phyloP scores from a whole-genome alignment of 2,113 vertebrate genomes.

The Puntigrus tetrazona region DNA sequence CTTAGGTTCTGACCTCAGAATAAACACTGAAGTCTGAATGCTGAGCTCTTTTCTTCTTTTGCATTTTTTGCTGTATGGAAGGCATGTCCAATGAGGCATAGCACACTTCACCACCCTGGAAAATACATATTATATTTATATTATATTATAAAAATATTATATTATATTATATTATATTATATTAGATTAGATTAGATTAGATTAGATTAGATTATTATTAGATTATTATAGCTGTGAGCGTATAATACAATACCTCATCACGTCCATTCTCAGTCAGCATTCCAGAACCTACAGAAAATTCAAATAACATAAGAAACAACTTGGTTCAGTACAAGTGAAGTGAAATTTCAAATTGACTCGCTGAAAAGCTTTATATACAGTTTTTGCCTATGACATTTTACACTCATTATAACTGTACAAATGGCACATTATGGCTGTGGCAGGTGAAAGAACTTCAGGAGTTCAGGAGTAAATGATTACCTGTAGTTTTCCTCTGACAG shows the following conservation, averaged over 20 bases:
- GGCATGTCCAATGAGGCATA: not conserved
- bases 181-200: not conserved
- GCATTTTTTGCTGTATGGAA: not conserved
- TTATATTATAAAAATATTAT: not conserved
- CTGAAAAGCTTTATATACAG: too few relatives aligned
- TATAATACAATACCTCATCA: not conserved
- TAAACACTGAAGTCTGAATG: not conserved
- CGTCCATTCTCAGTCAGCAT: not conserved
- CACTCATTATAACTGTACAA: not conserved
- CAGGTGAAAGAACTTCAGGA: too few relatives aligned
- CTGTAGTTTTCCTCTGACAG: slow-evolving; percentile 16
- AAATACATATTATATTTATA: too few relatives aligned
- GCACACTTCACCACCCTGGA: not conserved
- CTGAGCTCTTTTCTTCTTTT: not conserved
- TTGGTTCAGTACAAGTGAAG: not conserved
- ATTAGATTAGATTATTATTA: too few relatives aligned
- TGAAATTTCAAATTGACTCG: not conserved
- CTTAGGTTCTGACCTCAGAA: not conserved
- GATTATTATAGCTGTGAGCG: not conserved
- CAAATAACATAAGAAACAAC: not conserved
- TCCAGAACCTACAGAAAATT: not conserved
- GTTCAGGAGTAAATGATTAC: slow-evolving; percentile 5
- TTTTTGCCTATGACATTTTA: not conserved
- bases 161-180: not conserved
- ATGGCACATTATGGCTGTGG: not conserved